Base-by-base conservation (phyloP, 2,797 vertebrate species). In the Dipus sagitta region DNA sequence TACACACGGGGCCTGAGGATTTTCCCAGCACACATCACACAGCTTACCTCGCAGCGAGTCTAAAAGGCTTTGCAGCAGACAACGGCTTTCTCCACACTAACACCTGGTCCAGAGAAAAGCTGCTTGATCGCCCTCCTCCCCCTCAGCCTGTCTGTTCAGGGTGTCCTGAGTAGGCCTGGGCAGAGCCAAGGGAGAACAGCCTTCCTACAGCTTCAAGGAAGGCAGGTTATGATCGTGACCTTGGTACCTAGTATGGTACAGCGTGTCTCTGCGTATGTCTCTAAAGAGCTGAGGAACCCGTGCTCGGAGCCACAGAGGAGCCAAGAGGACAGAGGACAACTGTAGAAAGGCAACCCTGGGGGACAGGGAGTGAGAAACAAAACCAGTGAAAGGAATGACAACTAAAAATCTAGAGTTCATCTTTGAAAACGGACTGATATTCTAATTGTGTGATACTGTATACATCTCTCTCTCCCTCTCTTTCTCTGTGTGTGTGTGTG, bases 141-240 rank as follows among this genome's bases (percentile, higher is more conserved):
- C 18, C 28, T 79, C 18, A 65, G 3, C 10, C 28, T 88, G 77
- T 85, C 94, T 95, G 91, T 47, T 86, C 77, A 58, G 90, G 21
- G 18, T 11, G 34, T 38, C 77, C 80, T 52, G 24, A 80, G 47
- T 14, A 8, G 67, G 67, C 71, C 71, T 4, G 18, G 34, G 62
- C 0, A 1, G 75, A 78, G 60, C 52, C 1, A 11, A 52, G 70
- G 34, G 80, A 86, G 54, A 70, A 87, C 86, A 74, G 42, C 85
- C 85, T 94, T 92, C 94, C 77, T 10, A 47, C 8, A 47, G 47
- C 47, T 47, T 11, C 47, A 75, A 67, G n/a, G 42, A 90, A 74
- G 24, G 72, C n/a, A 86, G 93, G 94, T 84, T 18, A 47, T 77
- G 94, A 95, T 95, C 90, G 72, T 77, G 94, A 95, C 96, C 90